Percentiles rank a stretch among this genome's conserved stretches.
These are phyloP conservation scores for Meloidogyne floridensis DNA, from an alignment of 1,140 invertebrate genomes.

Conservation along the genomic window DNA sequence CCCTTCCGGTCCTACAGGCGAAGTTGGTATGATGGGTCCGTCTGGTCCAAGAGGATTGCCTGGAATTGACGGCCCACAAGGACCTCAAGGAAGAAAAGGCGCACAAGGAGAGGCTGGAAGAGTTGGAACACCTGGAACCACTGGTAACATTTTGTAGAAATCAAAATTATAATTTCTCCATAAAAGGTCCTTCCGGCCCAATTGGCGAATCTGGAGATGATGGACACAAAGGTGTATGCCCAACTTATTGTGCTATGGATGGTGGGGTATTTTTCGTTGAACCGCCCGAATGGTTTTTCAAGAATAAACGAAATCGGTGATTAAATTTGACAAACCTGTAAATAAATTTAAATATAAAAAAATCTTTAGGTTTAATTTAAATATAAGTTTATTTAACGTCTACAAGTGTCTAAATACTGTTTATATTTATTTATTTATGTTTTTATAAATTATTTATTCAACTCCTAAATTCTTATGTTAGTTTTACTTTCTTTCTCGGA, in stretches of 20 bases:
- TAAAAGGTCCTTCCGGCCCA: slow-evolving; percentile 28
- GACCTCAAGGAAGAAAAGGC: slow-evolving; percentile 39
- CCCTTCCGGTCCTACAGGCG: slow-evolving; percentile 33
- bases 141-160: slow-evolving; percentile 25
- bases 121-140: slow-evolving; percentile 39
- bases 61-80: slow-evolving; percentile 51
- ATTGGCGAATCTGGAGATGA: slow-evolving; percentile 54
- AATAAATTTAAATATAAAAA: too few species aligned
- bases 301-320: slow-evolving; percentile 28
- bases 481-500: too few species aligned
- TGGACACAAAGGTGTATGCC: slow-evolving; percentile 58
- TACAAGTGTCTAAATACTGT: too few species aligned
- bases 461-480: too few species aligned
- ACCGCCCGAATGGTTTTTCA: slow-evolving; percentile 59
- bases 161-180: not conserved
- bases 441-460: too few species aligned
- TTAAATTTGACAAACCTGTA: not conserved
- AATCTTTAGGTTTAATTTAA: too few species aligned
- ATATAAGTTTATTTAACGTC: too few species aligned
- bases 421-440: too few species aligned
- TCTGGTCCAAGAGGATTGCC: slow-evolving; percentile 42
- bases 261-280: slow-evolving; percentile 58
- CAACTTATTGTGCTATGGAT: slow-evolving; percentile 60
- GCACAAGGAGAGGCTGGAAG: slow-evolving; percentile 33
- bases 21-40: slow-evolving; percentile 39